Evolutionary conservation across 2,888 invertebrate genomes (phyloP).

Genomic region (Sphaerophoria rueppellii): DNA sequence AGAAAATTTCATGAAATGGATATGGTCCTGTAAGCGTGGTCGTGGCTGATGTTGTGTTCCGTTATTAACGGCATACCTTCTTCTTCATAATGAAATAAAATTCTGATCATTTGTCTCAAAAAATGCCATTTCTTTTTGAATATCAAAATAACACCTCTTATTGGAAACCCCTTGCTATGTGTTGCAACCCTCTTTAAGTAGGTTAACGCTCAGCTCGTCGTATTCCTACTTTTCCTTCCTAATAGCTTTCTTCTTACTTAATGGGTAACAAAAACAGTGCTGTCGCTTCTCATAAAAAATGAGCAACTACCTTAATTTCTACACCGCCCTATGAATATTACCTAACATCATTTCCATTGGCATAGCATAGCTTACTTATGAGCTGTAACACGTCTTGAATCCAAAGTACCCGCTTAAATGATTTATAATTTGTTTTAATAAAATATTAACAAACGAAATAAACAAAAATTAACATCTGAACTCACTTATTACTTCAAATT

Average conservation of each 20-base stretch:
- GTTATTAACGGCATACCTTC: too few relatives aligned
- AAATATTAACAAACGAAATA: slow-evolving; percentile 4
- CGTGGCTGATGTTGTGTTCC: too few relatives aligned
- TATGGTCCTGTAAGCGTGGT: too few relatives aligned
- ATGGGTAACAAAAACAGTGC: not conserved
- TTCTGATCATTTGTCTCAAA: too few relatives aligned
- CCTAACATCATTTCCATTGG: slow-evolving; percentile 4
- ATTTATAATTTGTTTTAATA: slow-evolving; percentile 71
- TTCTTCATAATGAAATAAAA: too few relatives aligned
- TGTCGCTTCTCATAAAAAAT: slow-evolving; percentile 1
- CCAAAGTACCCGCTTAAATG: slow-evolving; percentile 65
- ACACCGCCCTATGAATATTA: slow-evolving; percentile 34
- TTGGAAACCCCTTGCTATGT: too few relatives aligned
- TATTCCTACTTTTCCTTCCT: too few relatives aligned
- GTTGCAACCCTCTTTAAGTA: too few relatives aligned
- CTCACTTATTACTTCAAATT: slow-evolving; percentile 67
- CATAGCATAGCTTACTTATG: not conserved
- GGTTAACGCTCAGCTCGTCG: too few relatives aligned
- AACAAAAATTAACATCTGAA: slow-evolving; percentile 72
- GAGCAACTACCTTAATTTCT: slow-evolving; percentile 10
- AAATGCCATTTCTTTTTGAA: too few relatives aligned
- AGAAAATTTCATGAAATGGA: too few relatives aligned
- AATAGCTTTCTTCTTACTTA: not conserved
- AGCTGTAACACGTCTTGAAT: slow-evolving; percentile 57
- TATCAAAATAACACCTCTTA: too few relatives aligned